Base-by-base conservation (phyloP, 2,113 vertebrate genomes). In the Myiozetetes cayanensis region DNA sequence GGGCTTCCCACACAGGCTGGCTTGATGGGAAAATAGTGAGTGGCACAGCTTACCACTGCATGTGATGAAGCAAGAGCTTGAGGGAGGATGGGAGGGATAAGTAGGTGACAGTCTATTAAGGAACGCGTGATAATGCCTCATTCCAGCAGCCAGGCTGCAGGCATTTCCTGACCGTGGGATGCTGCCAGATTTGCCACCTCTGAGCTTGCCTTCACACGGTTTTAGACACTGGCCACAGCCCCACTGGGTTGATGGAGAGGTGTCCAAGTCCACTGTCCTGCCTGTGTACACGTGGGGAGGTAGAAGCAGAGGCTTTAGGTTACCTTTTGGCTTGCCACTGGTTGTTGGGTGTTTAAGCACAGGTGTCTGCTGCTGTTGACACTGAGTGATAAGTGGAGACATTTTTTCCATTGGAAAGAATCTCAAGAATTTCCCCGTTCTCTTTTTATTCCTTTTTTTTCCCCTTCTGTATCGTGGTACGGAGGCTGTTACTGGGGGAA, bases 401-500 rank as follows among this genome's bases (percentile, higher is more conserved):
- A 94, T 96, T 96, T 97, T 97, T 97, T 97, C 96, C 96, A 93
- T 85, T 0, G 96, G 97, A 97, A 97, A 97, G 95, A 97, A 97
- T 97, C 96, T 97, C 80, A 96, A 95, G 96, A 96, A 97, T 97
- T 92, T 96, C 83, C 89, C 53, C 5, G 21, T 94, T 94, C 93
- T 85, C 87, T 91, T 96, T 95, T 77, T 71, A 77, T 88, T 91
- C 39, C 74, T 70, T 66, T 89, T 87, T 73, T 73, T 96, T 88
- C 8, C 68, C n/a, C n/a, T 90, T 86, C 35, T 71, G 35, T 58
- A 23, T 74, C 10, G 0, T 77, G 65, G 73, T 61, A 76, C 93
- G 82, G 49, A 86, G 74, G 25, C 71, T 77, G 63, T 78, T 81
- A 58, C 23, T 4, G 12, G 21, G 16, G 39, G 1, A 8, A 11